Base-by-base conservation (phyloP, 2,797 vertebrate species). In the Buceros bicornis region DNA sequence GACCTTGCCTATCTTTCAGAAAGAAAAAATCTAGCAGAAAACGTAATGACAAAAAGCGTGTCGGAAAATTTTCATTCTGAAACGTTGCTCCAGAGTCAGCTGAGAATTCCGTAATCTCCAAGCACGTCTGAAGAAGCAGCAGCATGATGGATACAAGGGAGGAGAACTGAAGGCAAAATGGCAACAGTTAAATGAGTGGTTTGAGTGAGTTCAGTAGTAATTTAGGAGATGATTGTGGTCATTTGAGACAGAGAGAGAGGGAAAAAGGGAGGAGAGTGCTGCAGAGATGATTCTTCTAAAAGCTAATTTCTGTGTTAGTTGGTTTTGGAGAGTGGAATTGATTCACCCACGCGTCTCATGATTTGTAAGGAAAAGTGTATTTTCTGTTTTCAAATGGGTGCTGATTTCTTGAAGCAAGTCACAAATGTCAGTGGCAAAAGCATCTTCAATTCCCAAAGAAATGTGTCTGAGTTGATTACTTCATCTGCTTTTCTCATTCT, bases 151-250 rank as follows among this genome's bases (percentile, higher is more conserved):
- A 81, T 50, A 64, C 15, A 40, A 90, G 64, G 79, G 37, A 69
- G 58, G 35, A 95, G 37, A 83, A 83, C n/a, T 6, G 20, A 88
- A 90, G 42, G 61, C 58, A 81, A 78, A 79, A 88, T 29, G 18
- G 31, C 60, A 93, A 70, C 56, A 82, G 66, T 61, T 93, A 93
- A 89, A 94, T 89, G 66, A 77, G 83, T 92, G 87, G 83, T 93
- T 93, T 97, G 67, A 82, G 71, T 16, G 48, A 93, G 82, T 87
- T 94, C 90, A 82, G 42, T 67, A 56, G 80, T 92, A 85, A 89
- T 91, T 92, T 93, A 93, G 82, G 79, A 93, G 61, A 35, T 6
- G 61, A 35, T 6, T 92, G 89, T 89, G 84, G 82, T 95, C 53
- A 62, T 77, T 87, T 86, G 84, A 96, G 90, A 92, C 37, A 70